Evolutionary conservation across 1,140 invertebrate species (phyloP), one percentile per base, ranked within the genome.

Genomic region (Bombus consobrinus): DNA sequence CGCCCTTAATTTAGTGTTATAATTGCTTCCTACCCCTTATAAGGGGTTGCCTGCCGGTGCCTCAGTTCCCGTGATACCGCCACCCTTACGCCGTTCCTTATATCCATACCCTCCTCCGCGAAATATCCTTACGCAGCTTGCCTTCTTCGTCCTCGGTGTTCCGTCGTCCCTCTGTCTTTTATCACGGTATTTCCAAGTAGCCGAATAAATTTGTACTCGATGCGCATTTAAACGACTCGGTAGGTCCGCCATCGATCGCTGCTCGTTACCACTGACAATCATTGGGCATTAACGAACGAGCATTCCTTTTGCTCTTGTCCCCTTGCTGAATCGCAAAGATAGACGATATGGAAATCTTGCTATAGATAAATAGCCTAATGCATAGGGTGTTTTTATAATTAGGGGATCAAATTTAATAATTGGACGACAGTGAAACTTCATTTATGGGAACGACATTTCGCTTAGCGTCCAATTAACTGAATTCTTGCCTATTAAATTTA

Each of bases 1-100:
- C 92, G 92, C 91, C 93, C 92, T 94, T 94, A 94, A 95, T 95
- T 95, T 93, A 94, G 89, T 91, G 83, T 85, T 92, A 94, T 94
- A 95, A 95, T 95, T 95, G 92, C 94, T 94, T 92, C 91, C 93
- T 91, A 92, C 92, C 92, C 94, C 87, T 88, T 86, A 75, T 62
- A 76, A 92, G 92, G 91, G 90, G 89, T 88, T 87, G 82, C 62
- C 73, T 69, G 82, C 86, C 85, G 86, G 83, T 87, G 79, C 91
- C 86, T 90, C 88, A 83, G 87, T 85, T 76, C 80, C 88, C 85
- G 87, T 82, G 83, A 88, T 87, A 87, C 88, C 59, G 85, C 86
- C 87, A 76, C 81, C 92, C 91, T 91, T 75, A 57, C 82, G 89
- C 87, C 89, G 93, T 93, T 89, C 88, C 89, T 89, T 85, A 91